These are phyloP conservation scores for Ectropis grisescens DNA, from an alignment of 1,140 invertebrate species.

Conservation along the genomic window DNA sequence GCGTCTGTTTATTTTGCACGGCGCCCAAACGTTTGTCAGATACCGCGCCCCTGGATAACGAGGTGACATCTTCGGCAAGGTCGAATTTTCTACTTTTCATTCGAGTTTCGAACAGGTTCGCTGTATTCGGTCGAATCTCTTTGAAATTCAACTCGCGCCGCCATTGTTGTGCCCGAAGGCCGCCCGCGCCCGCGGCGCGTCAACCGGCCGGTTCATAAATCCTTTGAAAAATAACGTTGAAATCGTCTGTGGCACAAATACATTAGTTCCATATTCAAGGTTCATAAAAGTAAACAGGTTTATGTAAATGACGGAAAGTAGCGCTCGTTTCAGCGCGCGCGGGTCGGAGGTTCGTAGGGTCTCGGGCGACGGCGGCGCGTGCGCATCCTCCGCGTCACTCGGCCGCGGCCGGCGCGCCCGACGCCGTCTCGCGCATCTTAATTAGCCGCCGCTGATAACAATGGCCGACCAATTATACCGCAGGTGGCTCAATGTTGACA, in stretches of 20 bases:
- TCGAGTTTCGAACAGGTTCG: too few species aligned
- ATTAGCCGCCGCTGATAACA: constrained; percentile 18
- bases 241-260: too few species aligned
- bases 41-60: constrained; percentile 41
- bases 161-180: constrained; percentile 8
- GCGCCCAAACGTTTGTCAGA: constrained; percentile 38
- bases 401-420: constrained; percentile 12
- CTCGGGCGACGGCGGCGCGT: constrained; percentile 54
- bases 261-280: too few species aligned
- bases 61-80: constrained; percentile 23
- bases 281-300: too few species aligned
- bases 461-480: constrained; percentile 22
- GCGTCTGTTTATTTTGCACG: constrained; percentile 48
- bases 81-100: constrained; percentile 11
- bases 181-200: constrained; percentile 5
- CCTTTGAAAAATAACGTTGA: too few species aligned
- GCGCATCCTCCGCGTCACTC: constrained; percentile 26
- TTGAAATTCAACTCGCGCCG: constrained; percentile 15
- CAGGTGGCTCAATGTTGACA: constrained; percentile 14
- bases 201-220: too few species aligned
- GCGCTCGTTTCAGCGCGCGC: background rate
- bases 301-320: too few species aligned
- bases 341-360: constrained; percentile 9
- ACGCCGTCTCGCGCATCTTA: constrained; percentile 18
- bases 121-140: too few species aligned